Base-by-base conservation (phyloP, 2,797 vertebrate genomes). In the Meda fulgida region DNA sequence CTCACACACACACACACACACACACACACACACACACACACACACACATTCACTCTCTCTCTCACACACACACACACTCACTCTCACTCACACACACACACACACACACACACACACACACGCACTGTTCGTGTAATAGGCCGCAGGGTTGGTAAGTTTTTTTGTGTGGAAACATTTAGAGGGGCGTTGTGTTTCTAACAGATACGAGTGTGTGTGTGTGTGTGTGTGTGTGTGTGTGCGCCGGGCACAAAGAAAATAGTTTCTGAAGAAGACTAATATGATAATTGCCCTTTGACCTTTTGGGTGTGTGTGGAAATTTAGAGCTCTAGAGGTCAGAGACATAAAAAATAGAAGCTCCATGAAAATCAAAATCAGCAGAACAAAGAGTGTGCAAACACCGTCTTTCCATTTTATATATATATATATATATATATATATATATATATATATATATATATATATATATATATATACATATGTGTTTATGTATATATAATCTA, bases 241-340 rank as follows among this genome's bases (percentile, higher is more conserved):
- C 14, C 11, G 1, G 60, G 29, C 29, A 38, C 10, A 53, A 11
- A 67, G 7, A 43, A 69, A 29, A 1, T 1, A 21, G 1, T 11
- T 36, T 58, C 10, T 60, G 36, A 60, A 83, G 11, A 40, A 55
- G 51, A 65, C 55, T 78, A 84, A 78, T 82, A 82, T 83, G 60
- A 83, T 81, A 70, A 51, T 34, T 86, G 66, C 21, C 70, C 82
- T 87, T 75, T 79, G 48, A 26, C 67, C 67, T n/a, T 70, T 85
- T 85, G 69, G 73, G 78, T 40, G 69, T 78, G 80, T 78, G 80
- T 72, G 67, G 67, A 72, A 71, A 81, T 23, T 7, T 65, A 11
- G 31, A 72, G 66, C 48, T 75, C 73, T 34, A 23, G 21, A 87
- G 78, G 84, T 85, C 63, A 81, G 43, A 72, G 69, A 85, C 29